Percentiles rank a stretch among this genome's conserved stretches.
Conservation (phyloP, 2,888 invertebrate genomes). For the Phragmatobia fuliginosa region DNA sequence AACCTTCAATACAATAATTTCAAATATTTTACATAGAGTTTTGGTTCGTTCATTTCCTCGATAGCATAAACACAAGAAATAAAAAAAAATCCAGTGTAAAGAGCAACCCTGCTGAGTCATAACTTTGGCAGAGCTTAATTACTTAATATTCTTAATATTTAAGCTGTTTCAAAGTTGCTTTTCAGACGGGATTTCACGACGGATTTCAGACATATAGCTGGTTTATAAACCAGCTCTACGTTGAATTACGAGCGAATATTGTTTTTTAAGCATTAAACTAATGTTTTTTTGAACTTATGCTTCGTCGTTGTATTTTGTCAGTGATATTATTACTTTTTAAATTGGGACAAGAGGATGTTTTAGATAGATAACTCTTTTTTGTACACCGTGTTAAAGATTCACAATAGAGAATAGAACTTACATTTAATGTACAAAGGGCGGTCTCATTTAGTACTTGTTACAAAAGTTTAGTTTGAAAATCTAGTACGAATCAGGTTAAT, state of each 20-base stretch:
- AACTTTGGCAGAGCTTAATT: conserved; percentile 8
- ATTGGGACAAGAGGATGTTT: neutral
- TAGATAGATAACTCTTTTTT: no score
- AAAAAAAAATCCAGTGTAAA: neutral
- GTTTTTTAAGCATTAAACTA: neutral
- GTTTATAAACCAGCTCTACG: no score
- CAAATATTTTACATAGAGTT: no score
- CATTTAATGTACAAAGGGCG: no score
- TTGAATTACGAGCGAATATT: conserved; percentile 2
- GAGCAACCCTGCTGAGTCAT: neutral
- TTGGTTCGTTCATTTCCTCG: no score
- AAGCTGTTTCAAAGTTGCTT: neutral
- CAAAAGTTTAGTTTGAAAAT: neutral
- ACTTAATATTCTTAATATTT: conserved; percentile 1
- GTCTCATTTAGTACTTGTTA: neutral
- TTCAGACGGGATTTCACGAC: neutral
- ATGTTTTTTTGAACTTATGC: neutral
- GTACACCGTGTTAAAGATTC: no score
- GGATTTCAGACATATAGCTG: no score
- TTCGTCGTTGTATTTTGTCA: neutral
- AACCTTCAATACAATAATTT: no score
- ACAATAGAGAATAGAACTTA: no score
- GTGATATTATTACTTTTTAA: neutral
- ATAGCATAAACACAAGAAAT: neutral
- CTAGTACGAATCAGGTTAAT: neutral